phyloP scores from a whole-genome alignment of 2,797 vertebrate species.

The Clarias platycephalus region DNA sequence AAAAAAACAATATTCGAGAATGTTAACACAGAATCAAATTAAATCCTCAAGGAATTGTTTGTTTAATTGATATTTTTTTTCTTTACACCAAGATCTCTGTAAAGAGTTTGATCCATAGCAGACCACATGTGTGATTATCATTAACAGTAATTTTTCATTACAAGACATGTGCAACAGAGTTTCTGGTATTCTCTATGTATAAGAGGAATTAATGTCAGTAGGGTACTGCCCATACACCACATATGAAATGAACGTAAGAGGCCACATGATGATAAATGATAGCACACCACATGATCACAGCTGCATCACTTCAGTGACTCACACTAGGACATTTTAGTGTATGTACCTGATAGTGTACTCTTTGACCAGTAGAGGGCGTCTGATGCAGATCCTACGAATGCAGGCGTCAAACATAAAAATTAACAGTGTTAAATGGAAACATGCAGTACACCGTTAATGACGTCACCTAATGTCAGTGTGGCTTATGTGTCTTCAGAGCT shows the following conservation, averaged over 20 bases:
- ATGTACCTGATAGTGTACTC: conserved; percentile 95
- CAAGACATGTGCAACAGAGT: not conserved
- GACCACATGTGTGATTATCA: not conserved
- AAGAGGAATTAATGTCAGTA: not conserved
- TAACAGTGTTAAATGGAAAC: not conserved
- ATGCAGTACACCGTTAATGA: not conserved
- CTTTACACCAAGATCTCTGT: not conserved
- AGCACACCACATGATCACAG: not conserved
- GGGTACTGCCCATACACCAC: not conserved
- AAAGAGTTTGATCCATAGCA: not conserved
- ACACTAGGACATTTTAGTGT: not conserved
- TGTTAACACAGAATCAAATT: not conserved
- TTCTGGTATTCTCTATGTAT: not conserved
- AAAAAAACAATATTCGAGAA: not conserved
- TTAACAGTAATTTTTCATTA: not conserved
- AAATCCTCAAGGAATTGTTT: not conserved
- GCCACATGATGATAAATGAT: not conserved
- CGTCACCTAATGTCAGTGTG: not conserved
- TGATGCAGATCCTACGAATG: conserved; percentile 77
- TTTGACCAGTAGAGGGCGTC: conserved; percentile 79
- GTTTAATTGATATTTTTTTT: not conserved
- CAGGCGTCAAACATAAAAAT: conserved; percentile 42
- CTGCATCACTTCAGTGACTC: not conserved
- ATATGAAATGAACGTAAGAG: not conserved
- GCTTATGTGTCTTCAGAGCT: not conserved